These are phyloP conservation scores for Empis stercorea DNA, from an alignment of 2,888 invertebrate species.

Conservation along the genomic window DNA sequence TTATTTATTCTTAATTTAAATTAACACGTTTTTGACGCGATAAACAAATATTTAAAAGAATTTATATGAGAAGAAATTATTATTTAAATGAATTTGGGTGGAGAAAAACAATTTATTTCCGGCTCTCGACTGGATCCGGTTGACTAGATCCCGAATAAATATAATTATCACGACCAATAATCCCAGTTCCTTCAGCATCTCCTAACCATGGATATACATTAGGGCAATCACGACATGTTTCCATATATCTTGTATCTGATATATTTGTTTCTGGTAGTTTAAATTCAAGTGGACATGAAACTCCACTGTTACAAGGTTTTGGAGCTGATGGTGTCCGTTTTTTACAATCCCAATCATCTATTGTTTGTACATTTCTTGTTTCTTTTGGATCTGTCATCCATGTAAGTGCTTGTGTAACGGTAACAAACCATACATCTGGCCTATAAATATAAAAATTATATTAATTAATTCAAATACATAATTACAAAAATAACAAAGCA, in stretches of 20 bases:
- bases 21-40: no score
- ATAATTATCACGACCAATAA: slow-evolving; percentile 67
- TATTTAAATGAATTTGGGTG: no score
- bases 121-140: slow-evolving; percentile 11
- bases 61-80: no score
- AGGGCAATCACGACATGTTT: slow-evolving; percentile 76
- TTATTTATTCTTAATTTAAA: no score
- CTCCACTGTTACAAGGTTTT: slow-evolving; percentile 64
- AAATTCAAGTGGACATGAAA: slow-evolving; percentile 73
- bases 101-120: no score
- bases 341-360: slow-evolving; percentile 72
- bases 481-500: slow-evolving; percentile 15
- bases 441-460: slow-evolving; percentile 36
- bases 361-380: slow-evolving; percentile 50
- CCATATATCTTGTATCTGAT: slow-evolving; percentile 74
- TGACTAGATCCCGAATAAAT: slow-evolving; percentile 18
- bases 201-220: slow-evolving; percentile 80
- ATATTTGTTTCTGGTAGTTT: slow-evolving; percentile 63
- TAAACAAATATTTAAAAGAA: no score
- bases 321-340: slow-evolving; percentile 57
- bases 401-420: slow-evolving; percentile 74
- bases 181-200: slow-evolving; percentile 71
- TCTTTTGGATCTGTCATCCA: slow-evolving; percentile 82
- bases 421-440: slow-evolving; percentile 76
- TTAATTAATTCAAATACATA: slow-evolving; percentile 1